These are phyloP conservation scores for Chionodraco myersi DNA, from an alignment of 2,113 vertebrate species.

Conservation along the genomic window DNA sequence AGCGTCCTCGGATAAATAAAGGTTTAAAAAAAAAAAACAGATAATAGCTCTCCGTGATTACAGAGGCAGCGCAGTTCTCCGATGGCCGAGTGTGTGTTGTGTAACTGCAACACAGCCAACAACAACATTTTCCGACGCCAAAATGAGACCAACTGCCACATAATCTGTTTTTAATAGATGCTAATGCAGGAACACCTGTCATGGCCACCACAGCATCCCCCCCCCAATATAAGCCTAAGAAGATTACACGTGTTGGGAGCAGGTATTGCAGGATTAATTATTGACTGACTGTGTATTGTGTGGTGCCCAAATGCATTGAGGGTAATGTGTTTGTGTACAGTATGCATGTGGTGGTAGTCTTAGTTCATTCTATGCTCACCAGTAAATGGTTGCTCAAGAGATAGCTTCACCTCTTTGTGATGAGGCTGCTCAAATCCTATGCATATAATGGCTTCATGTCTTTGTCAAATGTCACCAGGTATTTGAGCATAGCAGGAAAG, in stretches of 20 bases:
- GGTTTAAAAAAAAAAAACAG: conserved; percentile 63
- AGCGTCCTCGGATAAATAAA: conserved; percentile 59
- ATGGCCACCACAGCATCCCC: conserved; percentile 85
- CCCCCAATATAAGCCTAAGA: conserved; percentile 91
- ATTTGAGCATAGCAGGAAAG: not conserved
- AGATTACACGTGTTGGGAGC: conserved; percentile 97
- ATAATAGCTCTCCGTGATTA: conserved; percentile 60
- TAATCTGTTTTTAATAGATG: conserved; percentile 84
- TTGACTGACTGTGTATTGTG: conserved; percentile 68
- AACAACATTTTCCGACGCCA: conserved; percentile 64
- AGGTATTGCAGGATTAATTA: conserved; percentile 92
- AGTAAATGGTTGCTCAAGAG: conserved; percentile 28
- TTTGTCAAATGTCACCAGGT: not conserved
- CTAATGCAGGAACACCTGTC: conserved; percentile 95
- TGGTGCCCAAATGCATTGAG: conserved; percentile 50
- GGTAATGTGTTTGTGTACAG: conserved; percentile 50
- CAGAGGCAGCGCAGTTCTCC: conserved; percentile 39
- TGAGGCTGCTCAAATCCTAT: not conserved
- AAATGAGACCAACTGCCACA: conserved; percentile 76
- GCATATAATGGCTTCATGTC: too few relatives aligned
- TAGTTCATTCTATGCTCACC: not conserved
- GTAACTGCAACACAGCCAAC: conserved; percentile 47
- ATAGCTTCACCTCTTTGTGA: conserved; percentile 11
- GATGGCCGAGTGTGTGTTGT: conserved; percentile 35
- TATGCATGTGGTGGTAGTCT: not conserved